phyloP scores from a whole-genome alignment of 2,888 invertebrate genomes.

The Pristionchus fissidentatus region DNA sequence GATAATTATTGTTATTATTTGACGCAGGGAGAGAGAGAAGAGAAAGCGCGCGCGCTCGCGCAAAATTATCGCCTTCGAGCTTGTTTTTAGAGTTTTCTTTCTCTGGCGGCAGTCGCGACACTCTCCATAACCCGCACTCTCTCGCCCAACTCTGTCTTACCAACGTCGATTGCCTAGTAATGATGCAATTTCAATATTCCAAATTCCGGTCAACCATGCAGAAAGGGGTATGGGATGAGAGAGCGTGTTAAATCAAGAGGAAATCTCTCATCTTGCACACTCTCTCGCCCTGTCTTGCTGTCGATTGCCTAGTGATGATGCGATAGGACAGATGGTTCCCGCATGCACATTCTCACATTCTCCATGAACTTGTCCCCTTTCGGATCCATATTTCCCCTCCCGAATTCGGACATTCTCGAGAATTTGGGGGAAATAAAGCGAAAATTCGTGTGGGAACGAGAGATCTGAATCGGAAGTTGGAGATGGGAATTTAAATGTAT shows the following conservation, averaged over 20 bases:
- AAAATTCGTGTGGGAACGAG: background rate
- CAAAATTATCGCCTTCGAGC: too few relatives aligned
- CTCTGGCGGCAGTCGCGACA: background rate
- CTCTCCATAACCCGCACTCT: background rate
- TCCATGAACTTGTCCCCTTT: background rate
- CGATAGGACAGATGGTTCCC: background rate
- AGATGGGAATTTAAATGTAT: too few relatives aligned
- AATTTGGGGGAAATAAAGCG: too few relatives aligned
- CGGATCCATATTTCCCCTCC: background rate
- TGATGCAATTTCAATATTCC: too few relatives aligned
- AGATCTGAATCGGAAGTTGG: background rate
- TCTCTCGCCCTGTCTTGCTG: background rate
- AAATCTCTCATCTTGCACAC: background rate
- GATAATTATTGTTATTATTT: too few relatives aligned
- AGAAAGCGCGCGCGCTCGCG: too few relatives aligned
- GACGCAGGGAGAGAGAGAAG: too few relatives aligned
- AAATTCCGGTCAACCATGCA: background rate
- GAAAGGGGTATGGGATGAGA: background rate
- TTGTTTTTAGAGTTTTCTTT: too few relatives aligned
- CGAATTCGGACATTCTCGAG: too few relatives aligned
- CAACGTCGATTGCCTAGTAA: too few relatives aligned
- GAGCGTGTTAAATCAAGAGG: background rate
- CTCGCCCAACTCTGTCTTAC: background rate
- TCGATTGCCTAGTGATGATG: background rate
- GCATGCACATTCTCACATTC: background rate